Base-by-base conservation (phyloP, 2,888 invertebrate genomes). In the Conchocele bisecta region DNA sequence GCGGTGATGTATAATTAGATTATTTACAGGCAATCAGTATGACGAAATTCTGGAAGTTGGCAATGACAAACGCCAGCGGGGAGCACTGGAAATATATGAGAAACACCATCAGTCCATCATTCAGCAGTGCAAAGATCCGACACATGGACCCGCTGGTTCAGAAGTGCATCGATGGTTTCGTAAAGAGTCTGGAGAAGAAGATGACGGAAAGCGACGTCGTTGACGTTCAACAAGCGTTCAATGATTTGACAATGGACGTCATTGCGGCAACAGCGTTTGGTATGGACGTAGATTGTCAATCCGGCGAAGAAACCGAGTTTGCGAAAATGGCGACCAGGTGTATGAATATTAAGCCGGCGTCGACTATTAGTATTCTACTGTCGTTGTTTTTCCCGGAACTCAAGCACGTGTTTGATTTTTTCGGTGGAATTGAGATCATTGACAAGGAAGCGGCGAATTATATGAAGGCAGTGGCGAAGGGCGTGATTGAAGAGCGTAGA, bases 251-350 rank as follows among this genome's bases (percentile, higher is more conserved):
- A 0, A 61, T 84, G 65, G 82, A 84, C 42, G 71, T 78, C 1
- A 83, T 83, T 15, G 74, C 77, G 24, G 72, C 70, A 26, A 74
- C 82, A 15, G 80, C 78, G 24, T 76, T 84, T 63, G 81, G 82
- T 7, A 75, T 84, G 2, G 74, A 79, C 31, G 63, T 79, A 1
- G 61, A 80, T 41, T 69, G 75, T 0, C 66, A 76, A 22, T 51
- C 56, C 17, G 59, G 81, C 22, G 56, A 64, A 9, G 56, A 75
- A 5, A 69, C 63, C 17, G 75, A 73, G 7, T 77, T 83, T 48
- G 51, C 75, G 5, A 73, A 67, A 24, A 67, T 77, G 31, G 72
- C 79, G 3, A 68, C 66, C 17, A n/a, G n/a, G n/a, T n/a, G n/a
- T n/a, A n/a, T n/a, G n/a, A n/a, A n/a, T n/a, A n/a, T n/a, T n/a